Percentiles rank a stretch among this genome's conserved stretches.
phyloP scores from a whole-genome alignment of 2,113 vertebrate species.

The Chamaea fasciata region DNA sequence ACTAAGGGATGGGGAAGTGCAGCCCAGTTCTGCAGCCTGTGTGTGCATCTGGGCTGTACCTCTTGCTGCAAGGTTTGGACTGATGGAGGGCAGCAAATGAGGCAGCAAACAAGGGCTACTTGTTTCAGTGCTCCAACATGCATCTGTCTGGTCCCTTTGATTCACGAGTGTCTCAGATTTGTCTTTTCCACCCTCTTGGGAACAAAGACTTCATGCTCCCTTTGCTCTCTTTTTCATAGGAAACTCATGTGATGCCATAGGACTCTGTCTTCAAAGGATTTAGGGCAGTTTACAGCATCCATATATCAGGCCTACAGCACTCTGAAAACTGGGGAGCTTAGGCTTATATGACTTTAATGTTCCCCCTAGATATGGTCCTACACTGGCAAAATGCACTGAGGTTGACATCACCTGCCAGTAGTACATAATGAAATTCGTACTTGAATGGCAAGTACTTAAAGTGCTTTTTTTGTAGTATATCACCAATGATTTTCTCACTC shows the following conservation, averaged over 20 bases:
- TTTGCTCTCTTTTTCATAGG: neutral
- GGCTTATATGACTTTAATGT: neutral
- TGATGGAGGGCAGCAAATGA: neutral
- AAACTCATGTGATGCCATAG: neutral
- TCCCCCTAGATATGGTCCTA: neutral
- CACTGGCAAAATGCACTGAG: neutral
- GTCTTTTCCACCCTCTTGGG: neutral
- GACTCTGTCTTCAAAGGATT: neutral
- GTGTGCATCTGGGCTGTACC: accelerated
- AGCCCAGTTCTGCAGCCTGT: neutral
- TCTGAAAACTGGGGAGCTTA: neutral
- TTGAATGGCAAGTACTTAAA: constrained; percentile 48
- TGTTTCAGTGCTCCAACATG: neutral
- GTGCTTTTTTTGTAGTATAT: constrained; percentile 24
- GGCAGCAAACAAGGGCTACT: neutral
- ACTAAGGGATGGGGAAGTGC: too few relatives aligned
- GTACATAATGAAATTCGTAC: constrained; percentile 53
- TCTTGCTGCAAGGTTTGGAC: neutral
- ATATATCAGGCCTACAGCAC: neutral
- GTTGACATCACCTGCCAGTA: constrained; percentile 7
- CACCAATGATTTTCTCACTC: constrained; percentile 57
- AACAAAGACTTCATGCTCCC: neutral
- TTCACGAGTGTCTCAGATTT: neutral
- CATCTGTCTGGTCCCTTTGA: neutral
- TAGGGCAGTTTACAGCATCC: neutral